Base-by-base conservation (phyloP, 2,888 invertebrate genomes). In the Belgica antarctica region DNA sequence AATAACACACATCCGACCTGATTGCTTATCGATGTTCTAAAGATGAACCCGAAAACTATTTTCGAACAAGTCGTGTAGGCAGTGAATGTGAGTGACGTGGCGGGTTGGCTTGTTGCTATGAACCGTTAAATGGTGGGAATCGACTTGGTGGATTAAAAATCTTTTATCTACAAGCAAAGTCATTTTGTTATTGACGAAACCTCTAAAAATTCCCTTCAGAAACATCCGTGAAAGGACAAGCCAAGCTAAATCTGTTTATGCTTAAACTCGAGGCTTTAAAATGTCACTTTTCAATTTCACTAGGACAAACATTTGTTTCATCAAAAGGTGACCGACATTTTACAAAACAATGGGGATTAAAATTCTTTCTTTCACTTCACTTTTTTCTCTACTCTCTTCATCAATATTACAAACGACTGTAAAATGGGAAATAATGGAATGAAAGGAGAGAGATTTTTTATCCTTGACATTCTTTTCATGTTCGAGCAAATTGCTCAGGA, bases 21-120 rank as follows among this genome's bases (percentile, higher is more conserved):
- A 52, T 22, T 52, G 52, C 4, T 52, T 52, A 52, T 52, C 52
- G 52, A 52, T 17, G 12, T 52, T 52, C 22, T 52, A 7, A 52
- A 19, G 19, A 52, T 19, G 12, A n/a, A 41, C 41, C 41, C 41
- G 7, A 41, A 41, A 12, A 41, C n/a, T n/a, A n/a, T n/a, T n/a
- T n/a, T n/a, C n/a, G n/a, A n/a, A n/a, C n/a, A n/a, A n/a, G n/a
- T n/a, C n/a, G n/a, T n/a, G n/a, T n/a, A n/a, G n/a, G n/a, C n/a
- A n/a, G n/a, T n/a, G n/a, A n/a, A n/a, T n/a, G n/a, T n/a, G n/a
- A n/a, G n/a, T n/a, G n/a, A n/a, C n/a, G n/a, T n/a, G n/a, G n/a
- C n/a, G n/a, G n/a, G n/a, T n/a, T n/a, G n/a, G n/a, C n/a, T n/a
- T n/a, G n/a, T n/a, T n/a, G n/a, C n/a, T n/a, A n/a, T n/a, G n/a